These are phyloP conservation scores for Aurelia sp. DNA, from an alignment of 30 jellyfish, hydroid and myxozoan genomes.

Conservation along the genomic window DNA sequence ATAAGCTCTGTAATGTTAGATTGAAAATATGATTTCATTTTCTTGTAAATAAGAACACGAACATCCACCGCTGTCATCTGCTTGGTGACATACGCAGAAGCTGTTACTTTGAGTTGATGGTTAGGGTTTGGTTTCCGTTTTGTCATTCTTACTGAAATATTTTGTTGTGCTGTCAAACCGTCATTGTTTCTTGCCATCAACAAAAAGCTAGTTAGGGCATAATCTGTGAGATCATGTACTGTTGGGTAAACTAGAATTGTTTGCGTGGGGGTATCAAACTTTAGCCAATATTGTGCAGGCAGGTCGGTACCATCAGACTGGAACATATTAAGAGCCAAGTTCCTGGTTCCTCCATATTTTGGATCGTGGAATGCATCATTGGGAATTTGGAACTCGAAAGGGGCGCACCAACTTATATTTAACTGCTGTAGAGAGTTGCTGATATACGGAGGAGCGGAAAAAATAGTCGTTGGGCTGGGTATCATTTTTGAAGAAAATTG, in stretches of 20 bases:
- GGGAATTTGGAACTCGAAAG: conserved; percentile 57
- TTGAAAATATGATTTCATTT: conserved; percentile 38
- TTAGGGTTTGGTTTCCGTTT: conserved; percentile 51
- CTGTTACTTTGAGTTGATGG: conserved; percentile 46
- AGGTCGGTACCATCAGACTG: conserved; percentile 28
- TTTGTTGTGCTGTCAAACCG: conserved; percentile 45
- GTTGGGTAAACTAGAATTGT: conserved; percentile 64
- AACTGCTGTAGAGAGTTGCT: conserved; percentile 34
- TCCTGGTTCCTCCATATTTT: conserved; percentile 72
- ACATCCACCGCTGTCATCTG: conserved; percentile 46
- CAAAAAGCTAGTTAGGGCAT: not conserved
- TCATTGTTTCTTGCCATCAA: conserved; percentile 76
- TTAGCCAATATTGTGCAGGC: conserved; percentile 65
- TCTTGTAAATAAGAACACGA: conserved; percentile 21
- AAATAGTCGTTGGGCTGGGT: conserved; percentile 45
- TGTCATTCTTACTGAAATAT: conserved; percentile 7
- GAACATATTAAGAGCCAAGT: conserved; percentile 38
- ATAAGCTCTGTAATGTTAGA: conserved; percentile 40
- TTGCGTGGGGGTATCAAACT: conserved; percentile 68
- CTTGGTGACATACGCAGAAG: conserved; percentile 38
- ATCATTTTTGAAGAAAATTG: not conserved
- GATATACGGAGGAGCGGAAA: conserved; percentile 12
- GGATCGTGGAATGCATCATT: conserved; percentile 51
- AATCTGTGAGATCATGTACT: conserved; percentile 28
- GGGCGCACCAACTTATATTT: conserved; percentile 60